Evolutionary conservation across 2,113 vertebrate genomes (phyloP), one percentile per base, ranked within the genome.

Genomic region (Macheiramphus alcinus): DNA sequence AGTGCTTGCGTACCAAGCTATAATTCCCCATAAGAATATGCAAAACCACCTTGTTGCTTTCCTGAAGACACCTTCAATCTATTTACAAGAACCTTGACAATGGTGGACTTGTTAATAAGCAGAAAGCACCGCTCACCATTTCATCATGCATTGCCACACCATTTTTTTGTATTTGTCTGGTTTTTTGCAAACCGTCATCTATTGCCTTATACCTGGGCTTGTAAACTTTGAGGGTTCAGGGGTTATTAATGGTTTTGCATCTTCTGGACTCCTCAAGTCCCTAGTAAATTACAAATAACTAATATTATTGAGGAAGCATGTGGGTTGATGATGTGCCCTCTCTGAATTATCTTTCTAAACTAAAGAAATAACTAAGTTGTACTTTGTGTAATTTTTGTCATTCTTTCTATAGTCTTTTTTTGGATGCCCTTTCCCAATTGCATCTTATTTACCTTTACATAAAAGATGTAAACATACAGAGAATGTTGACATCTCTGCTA

Each of bases 121-220:
- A 61, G 40, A 65, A 83, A 72, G 3, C 16, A 42, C 21, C 50
- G 17, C 1, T 68, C 16, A 15, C 5, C 6, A 38, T 80, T 81
- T 92, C 42, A 26, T 38, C 6, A 3, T 38, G 29, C 8, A 7
- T 36, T 85, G 32, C 3, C 31, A 31, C 4, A 65, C 4, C 1
- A 4, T 11, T 16, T 31, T 50, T 85, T 13, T n/a, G 0, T 27
- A 47, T 38, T 66, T 50, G 2, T 45, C 15, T 21, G 4, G 0
- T 58, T 86, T 42, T 89, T 80, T 38, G 0, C 8, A 65, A 73
- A 14, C 4, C 34, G 7, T n/a, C 43, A 17, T 47, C 20, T 47
- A 23, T 13, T 71, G 15, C 7, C 18, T 59, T 50, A 14, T 10
- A 8, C 4, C 4, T 42, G 4, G 21, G 3, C 11, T 92, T 32